Percentiles rank a stretch among this genome's conserved stretches.
Evolutionary conservation across 2,113 vertebrate genomes (phyloP).

Genomic region (Dasypus novemcinctus): DNA sequence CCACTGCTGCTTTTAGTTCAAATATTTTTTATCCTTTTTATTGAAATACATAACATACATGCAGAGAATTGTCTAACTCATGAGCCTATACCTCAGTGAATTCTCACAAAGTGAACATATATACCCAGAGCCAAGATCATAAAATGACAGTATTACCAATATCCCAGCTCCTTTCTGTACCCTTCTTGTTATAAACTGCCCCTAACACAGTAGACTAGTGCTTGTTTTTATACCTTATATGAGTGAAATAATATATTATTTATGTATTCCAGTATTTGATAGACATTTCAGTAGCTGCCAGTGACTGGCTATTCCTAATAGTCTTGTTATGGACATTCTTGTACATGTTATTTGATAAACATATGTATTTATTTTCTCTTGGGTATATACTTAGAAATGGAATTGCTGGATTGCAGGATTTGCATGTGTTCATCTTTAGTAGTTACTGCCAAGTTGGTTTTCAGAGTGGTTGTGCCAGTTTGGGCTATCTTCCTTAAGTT

Average conservation of each 20-base stretch:
- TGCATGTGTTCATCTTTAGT: background rate
- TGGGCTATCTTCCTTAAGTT: background rate
- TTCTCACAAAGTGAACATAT: background rate
- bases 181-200: background rate
- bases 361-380: background rate
- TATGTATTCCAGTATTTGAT: background rate
- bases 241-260: constrained; percentile 14
- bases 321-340: constrained; percentile 16
- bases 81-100: background rate
- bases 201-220: background rate
- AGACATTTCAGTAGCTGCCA: constrained; percentile 30
- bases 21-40: background rate
- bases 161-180: background rate
- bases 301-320: background rate
- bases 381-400: background rate
- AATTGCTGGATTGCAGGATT: background rate
- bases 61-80: background rate
- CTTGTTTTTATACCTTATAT: background rate
- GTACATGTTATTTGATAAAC: constrained; percentile 40
- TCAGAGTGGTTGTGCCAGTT: background rate
- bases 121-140: background rate
- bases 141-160: background rate
- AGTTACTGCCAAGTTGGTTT: constrained; percentile 7
- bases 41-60: background rate
- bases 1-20: background rate